Conservation (phyloP, 2,797 vertebrate genomes). For the Pyrocephalus nanus region DNA sequence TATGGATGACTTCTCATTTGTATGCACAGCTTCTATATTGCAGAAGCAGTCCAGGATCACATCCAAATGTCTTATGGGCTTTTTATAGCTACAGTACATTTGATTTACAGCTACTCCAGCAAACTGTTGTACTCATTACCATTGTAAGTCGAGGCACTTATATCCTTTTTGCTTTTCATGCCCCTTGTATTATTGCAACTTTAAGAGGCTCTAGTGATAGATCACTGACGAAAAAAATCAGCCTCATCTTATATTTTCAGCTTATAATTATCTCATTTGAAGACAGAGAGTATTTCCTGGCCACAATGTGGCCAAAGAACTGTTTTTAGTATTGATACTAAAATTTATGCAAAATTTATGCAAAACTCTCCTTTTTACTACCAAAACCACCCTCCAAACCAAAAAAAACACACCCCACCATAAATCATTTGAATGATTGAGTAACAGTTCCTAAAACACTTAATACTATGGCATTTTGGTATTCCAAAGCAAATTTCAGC, state of each 20-base stretch:
- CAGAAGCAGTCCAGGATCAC: constrained; percentile 35
- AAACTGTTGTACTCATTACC: constrained; percentile 71
- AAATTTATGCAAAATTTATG: constrained; percentile 34
- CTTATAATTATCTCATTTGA: constrained; percentile 31
- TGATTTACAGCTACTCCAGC: constrained; percentile 73
- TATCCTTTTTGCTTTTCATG: constrained; percentile 48
- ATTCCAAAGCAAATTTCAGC: constrained; percentile 32
- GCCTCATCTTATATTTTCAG: constrained; percentile 26
- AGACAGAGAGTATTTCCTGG: neutral
- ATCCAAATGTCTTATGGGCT: constrained; percentile 58
- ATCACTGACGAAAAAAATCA: constrained; percentile 56
- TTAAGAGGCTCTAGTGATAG: constrained; percentile 57
- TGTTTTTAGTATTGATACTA: neutral
- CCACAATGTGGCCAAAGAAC: neutral
- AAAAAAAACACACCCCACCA: neutral
- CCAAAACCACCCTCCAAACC: rapidly evolving
- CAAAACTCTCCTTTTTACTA: neutral
- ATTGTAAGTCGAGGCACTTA: constrained; percentile 55
- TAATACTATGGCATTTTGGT: neutral
- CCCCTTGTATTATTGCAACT: constrained; percentile 48
- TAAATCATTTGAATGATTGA: neutral
- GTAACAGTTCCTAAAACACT: constrained; percentile 12
- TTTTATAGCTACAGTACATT: constrained; percentile 68
- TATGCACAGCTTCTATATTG: constrained; percentile 36
- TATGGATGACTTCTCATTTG: constrained; percentile 33